Conservation (phyloP, 1,140 invertebrate genomes). For the Trinorchestia longiramus region DNA sequence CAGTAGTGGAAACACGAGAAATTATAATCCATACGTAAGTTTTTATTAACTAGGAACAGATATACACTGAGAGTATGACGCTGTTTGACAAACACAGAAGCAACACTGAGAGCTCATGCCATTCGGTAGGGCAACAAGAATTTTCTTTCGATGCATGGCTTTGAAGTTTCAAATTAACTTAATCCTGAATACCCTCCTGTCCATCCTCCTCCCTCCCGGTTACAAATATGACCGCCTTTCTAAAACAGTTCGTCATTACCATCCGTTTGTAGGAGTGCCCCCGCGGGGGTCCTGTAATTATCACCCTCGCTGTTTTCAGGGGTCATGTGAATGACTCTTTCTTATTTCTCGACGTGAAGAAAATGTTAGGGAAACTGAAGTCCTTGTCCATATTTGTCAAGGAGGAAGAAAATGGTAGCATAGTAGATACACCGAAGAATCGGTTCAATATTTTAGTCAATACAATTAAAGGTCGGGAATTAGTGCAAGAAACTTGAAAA, state of each 20-base stretch:
- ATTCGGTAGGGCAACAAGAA: not conserved
- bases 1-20: not conserved
- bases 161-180: not conserved
- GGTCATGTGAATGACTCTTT: not conserved
- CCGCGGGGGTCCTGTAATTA: not conserved
- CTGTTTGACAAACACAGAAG: too few relatives aligned
- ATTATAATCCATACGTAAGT: not conserved
- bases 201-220: too few relatives aligned
- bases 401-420: too few relatives aligned
- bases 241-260: not conserved
- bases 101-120: not conserved
- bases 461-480: too few relatives aligned
- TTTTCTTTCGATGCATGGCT: not conserved
- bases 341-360: not conserved
- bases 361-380: too few relatives aligned
- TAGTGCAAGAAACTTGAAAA: too few relatives aligned
- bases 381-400: too few relatives aligned
- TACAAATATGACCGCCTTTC: not conserved
- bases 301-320: not conserved
- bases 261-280: not conserved
- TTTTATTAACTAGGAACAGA: too few relatives aligned
- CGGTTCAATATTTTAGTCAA: too few relatives aligned
- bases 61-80: too few relatives aligned
- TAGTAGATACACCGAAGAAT: too few relatives aligned
- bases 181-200: not conserved